Conservation (phyloP, 2,888 invertebrate species). For the Agelastica alni region DNA sequence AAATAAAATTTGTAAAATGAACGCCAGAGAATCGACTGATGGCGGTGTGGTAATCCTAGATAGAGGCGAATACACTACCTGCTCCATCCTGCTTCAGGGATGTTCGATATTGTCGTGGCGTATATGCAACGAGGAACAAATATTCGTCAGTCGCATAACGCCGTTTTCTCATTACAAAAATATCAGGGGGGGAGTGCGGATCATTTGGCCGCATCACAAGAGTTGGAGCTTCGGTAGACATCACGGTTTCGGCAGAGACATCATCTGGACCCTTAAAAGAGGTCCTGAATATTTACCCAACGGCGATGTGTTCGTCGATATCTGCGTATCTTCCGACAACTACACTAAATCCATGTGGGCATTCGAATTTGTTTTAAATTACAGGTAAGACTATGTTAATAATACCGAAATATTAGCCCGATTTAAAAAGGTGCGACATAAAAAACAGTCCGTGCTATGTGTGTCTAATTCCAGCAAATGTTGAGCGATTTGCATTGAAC, state of each 20-base stretch:
- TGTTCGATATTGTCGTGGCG: conserved; percentile 38
- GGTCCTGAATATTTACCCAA: conserved; percentile 24
- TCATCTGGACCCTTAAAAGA: conserved; percentile 30
- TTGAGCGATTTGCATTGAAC: too few species aligned
- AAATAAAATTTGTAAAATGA: too few species aligned
- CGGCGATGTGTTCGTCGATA: conserved; percentile 30
- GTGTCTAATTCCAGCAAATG: too few species aligned
- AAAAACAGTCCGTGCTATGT: too few species aligned
- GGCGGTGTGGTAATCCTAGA: conserved; percentile 29
- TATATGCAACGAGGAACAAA: conserved; percentile 34
- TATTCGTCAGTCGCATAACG: conserved; percentile 23
- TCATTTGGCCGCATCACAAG: conserved; percentile 33
- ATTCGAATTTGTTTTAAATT: conserved; percentile 31
- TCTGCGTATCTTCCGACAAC: conserved; percentile 21
- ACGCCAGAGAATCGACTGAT: conserved; percentile 4
- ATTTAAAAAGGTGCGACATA: too few species aligned
- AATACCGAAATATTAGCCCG: too few species aligned
- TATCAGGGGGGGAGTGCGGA: conserved; percentile 31
- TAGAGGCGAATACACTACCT: conserved; percentile 37
- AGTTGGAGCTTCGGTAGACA: conserved; percentile 22
- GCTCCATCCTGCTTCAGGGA: conserved; percentile 35
- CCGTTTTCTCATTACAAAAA: conserved; percentile 7
- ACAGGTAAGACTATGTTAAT: conserved; percentile 7
- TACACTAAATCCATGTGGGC: conserved; percentile 36
- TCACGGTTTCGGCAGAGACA: conserved; percentile 33